A percentile compares a stretch with the other conserved stretches of the same genome.
phyloP scores from a whole-genome alignment of 2,113 vertebrate genomes.

The Onychostruthus taczanowskii region DNA sequence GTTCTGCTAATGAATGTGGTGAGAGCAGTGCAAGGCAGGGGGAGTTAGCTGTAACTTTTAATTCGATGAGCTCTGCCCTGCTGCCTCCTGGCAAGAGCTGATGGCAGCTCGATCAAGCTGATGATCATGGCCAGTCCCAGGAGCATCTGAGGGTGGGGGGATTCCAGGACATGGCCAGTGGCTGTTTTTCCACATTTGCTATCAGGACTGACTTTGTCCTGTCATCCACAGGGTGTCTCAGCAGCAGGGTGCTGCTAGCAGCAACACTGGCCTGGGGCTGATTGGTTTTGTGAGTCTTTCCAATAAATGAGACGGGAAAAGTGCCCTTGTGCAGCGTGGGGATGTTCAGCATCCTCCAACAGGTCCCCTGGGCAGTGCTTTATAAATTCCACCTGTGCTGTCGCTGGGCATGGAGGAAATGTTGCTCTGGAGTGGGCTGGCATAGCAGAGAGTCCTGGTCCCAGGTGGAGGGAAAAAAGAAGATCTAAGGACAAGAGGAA shows the following conservation, averaged over 20 bases:
- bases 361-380: not conserved
- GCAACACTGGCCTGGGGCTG: not conserved
- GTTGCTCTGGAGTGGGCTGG: not conserved
- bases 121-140: not conserved
- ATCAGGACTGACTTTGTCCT: not conserved
- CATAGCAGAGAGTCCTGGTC: not conserved
- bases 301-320: fast-evolving
- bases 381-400: not conserved
- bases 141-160: not conserved
- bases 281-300: not conserved
- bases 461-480: not conserved
- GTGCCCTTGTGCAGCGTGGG: not conserved
- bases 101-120: not conserved
- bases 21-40: not conserved
- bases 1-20: not conserved
- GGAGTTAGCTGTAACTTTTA: not conserved
- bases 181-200: not conserved
- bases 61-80: not conserved
- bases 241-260: fast-evolving
- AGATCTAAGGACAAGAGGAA: not conserved
- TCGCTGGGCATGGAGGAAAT: not conserved
- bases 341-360: not conserved
- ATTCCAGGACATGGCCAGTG: not conserved
- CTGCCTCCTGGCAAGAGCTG: not conserved
- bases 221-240: not conserved